Evolutionary conservation across 2,797 vertebrate species (phyloP), one percentile per base, ranked within the genome.

Genomic region (Sebastes vulpes): DNA sequence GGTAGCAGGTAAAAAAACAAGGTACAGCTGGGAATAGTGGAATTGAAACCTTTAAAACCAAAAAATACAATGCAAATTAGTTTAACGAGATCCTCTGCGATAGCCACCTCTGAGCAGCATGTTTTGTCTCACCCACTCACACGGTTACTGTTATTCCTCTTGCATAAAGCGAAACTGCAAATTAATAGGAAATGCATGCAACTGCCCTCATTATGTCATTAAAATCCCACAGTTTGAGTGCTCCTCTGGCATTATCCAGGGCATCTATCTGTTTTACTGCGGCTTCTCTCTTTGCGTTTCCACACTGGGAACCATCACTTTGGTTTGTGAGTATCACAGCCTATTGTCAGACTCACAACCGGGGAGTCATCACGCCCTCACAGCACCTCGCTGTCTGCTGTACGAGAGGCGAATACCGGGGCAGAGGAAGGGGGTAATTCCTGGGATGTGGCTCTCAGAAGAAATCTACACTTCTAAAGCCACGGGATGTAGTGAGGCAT

Each of bases 201-300:
- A 79, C 84, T 92, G 91, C 67, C 92, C 92, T 93, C 92, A 94
- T 95, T 95, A 92, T 94, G 94, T 93, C 94, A 89, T 73, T 66
- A 89, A 80, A 92, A 81, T 64, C 74, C 46, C 78, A 82, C 74
- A 77, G 81, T 89, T 73, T 67, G 77, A 89, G 76, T 69, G 61
- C 21, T 93, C 85, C 84, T 82, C 70, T 88, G 87, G 79, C 86
- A 9, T 85, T 87, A 85, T 88, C 84, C 72, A 23, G 84, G 88
- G 75, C 84, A 79, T 83, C 82, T 85, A 58, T 77, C 59, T 82
- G 79, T 84, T 92, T 90, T 89, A 90, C 75, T 64, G 75, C 53
- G 70, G 69, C 65, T 86, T 77, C 87, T 74, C 72, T 61, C 29
- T 70, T 80, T 72, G 70, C 71, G 35, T 54, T 76, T 42, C 32